Evolutionary conservation across 2,797 vertebrate genomes (phyloP).

Genomic region (Cirrhinus molitorella): DNA sequence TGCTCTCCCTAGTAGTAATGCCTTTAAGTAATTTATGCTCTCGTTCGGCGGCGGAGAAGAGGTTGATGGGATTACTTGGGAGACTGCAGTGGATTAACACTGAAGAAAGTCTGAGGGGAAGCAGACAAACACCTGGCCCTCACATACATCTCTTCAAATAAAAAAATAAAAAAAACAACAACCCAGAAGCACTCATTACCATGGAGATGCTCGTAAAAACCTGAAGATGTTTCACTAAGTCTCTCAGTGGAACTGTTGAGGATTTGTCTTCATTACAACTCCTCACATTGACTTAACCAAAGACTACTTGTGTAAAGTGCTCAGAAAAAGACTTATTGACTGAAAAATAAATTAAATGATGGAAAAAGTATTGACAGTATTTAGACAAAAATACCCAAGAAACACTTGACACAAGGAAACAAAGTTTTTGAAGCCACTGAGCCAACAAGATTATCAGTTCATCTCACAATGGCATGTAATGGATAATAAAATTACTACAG

Average conservation of each 20-base stretch:
- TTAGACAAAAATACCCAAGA: background rate
- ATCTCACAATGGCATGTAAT: background rate
- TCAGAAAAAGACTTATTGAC: slow-evolving; percentile 1
- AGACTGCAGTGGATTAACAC: slow-evolving; percentile 62
- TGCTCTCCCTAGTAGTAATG: slow-evolving; percentile 53
- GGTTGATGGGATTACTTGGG: slow-evolving; percentile 63
- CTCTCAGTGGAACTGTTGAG: slow-evolving; percentile 42
- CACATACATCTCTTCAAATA: background rate
- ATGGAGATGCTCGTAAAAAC: slow-evolving; percentile 40
- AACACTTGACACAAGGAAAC: background rate
- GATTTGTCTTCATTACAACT: slow-evolving; percentile 54
- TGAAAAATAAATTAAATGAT: slow-evolving; percentile 40
- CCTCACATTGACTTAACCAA: background rate
- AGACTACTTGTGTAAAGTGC: slow-evolving; percentile 9
- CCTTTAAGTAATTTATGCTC: slow-evolving; percentile 63
- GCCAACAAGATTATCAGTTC: background rate
- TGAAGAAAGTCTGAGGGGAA: slow-evolving; percentile 40
- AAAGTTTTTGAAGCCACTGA: background rate
- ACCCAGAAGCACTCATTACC: slow-evolving; percentile 3
- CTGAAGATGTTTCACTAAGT: slow-evolving; percentile 37
- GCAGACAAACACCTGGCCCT: slow-evolving; percentile 50
- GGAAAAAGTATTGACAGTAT: background rate
- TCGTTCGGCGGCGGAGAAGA: slow-evolving; percentile 44
- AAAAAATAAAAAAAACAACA: background rate
- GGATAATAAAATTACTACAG: no score